Evolutionary conservation across 2,113 vertebrate species (phyloP).

Genomic region (Notarius quadriscutis): DNA sequence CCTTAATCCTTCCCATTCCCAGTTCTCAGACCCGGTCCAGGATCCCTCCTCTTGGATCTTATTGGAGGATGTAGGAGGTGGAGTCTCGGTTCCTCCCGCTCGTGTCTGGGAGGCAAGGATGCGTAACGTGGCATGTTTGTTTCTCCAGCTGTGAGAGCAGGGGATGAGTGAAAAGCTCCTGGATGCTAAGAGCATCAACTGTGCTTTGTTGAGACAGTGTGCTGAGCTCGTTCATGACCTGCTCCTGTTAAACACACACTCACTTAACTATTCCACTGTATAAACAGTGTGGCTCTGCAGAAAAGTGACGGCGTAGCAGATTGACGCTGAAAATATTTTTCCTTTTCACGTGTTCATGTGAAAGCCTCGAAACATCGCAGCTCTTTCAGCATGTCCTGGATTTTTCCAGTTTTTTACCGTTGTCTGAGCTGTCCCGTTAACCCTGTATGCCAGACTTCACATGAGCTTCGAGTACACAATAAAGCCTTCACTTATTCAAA

Average conservation of each 20-base stretch:
- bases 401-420: neutral
- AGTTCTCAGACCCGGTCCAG: conserved; percentile 7
- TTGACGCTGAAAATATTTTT: neutral
- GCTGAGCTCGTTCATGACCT: neutral
- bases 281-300: neutral
- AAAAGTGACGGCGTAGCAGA: neutral
- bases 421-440: neutral
- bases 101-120: conserved; percentile 34
- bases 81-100: conserved; percentile 50
- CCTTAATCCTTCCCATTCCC: conserved; percentile 14
- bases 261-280: neutral
- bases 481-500: neutral
- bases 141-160: conserved; percentile 12
- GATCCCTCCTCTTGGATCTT: conserved; percentile 36
- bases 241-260: neutral
- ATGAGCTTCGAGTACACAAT: neutral
- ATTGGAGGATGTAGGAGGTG: conserved; percentile 59
- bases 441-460: neutral
- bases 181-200: neutral
- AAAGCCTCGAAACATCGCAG: neutral
- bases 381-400: neutral
- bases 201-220: neutral
- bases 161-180: neutral
- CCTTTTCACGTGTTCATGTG: neutral
- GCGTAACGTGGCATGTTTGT: conserved; percentile 28